These are phyloP conservation scores for Acanthurus lineatus DNA, from an alignment of 2,797 vertebrate genomes.

Conservation along the genomic window DNA sequence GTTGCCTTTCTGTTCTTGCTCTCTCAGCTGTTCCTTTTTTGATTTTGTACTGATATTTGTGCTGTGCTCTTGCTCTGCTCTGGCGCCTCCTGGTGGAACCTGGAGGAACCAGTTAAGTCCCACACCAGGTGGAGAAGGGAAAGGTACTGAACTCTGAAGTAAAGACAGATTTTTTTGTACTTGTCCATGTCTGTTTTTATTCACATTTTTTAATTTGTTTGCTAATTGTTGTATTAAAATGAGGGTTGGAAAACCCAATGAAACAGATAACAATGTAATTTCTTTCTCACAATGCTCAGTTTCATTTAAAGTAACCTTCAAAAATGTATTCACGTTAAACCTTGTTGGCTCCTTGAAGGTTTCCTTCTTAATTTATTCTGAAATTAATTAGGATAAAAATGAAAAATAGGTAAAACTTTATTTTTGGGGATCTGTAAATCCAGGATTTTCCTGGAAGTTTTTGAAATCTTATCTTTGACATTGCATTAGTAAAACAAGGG, in stretches of 20 bases:
- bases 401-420: no score
- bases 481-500: no score
- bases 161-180: constrained; percentile 83
- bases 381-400: no score
- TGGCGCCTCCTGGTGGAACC: constrained; percentile 82
- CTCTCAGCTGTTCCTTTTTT: constrained; percentile 73
- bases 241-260: constrained; percentile 49
- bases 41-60: constrained; percentile 85
- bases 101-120: constrained; percentile 67
- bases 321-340: neutral
- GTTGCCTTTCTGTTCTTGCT: constrained; percentile 84
- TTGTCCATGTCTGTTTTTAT: constrained; percentile 77
- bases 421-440: neutral
- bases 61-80: constrained; percentile 85
- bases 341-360: neutral
- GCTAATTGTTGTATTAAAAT: constrained; percentile 77
- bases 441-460: neutral
- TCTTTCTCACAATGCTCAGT: constrained; percentile 34
- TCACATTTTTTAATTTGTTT: constrained; percentile 68
- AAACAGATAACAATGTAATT: constrained; percentile 44
- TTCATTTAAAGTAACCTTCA: neutral
- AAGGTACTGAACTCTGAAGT: constrained; percentile 85
- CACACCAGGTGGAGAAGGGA: constrained; percentile 72
- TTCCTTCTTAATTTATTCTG: no score
- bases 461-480: no score